phyloP scores from a whole-genome alignment of 2,888 invertebrate species.

The Tetropium fuscum region DNA sequence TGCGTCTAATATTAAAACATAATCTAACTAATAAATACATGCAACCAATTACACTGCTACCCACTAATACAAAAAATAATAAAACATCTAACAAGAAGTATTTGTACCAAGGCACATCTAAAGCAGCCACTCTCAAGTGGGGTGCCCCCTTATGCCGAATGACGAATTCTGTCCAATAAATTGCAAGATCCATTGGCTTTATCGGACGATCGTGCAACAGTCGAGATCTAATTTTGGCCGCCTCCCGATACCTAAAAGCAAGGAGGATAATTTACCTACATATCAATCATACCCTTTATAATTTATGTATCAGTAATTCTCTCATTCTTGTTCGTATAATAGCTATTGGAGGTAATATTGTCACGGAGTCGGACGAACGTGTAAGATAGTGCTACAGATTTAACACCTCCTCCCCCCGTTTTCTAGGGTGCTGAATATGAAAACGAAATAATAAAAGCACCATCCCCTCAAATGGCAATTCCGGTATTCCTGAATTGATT shows the following conservation, averaged over 20 bases:
- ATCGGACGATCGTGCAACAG: conserved; percentile 47
- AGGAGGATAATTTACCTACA: neutral
- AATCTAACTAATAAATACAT: neutral
- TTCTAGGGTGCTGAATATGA: no score
- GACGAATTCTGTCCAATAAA: conserved; percentile 52
- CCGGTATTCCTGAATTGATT: no score
- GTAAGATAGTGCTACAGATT: no score
- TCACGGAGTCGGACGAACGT: no score
- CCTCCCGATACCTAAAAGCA: conserved; percentile 34
- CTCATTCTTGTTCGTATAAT: no score
- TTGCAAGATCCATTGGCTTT: conserved; percentile 46
- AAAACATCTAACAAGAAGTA: conserved; percentile 55
- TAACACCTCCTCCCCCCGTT: no score
- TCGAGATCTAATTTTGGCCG: conserved; percentile 36
- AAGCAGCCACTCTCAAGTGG: conserved; percentile 45
- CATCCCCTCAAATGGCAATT: no score
- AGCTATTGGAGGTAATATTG: no score
- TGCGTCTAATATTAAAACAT: no score
- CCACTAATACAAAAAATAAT: neutral
- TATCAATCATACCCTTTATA: no score
- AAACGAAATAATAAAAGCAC: no score
- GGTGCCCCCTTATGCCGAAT: conserved; percentile 47
- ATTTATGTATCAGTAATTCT: no score
- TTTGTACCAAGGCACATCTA: conserved; percentile 47
- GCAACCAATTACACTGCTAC: neutral